phyloP scores from a whole-genome alignment of 2,888 invertebrate genomes.

The Eupsilia transversa region DNA sequence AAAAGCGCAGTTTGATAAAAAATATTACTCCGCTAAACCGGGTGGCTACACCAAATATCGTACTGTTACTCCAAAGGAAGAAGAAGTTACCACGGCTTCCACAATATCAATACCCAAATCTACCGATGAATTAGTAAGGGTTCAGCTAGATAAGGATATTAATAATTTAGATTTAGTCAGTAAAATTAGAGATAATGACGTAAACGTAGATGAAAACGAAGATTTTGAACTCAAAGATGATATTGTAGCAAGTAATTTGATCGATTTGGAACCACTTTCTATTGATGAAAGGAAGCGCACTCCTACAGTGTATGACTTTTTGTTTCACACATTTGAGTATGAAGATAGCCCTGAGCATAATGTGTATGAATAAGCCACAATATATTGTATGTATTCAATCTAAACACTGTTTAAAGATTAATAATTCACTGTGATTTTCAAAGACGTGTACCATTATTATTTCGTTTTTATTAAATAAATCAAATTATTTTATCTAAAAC shows the following conservation, averaged over 20 bases:
- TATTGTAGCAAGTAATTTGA: neutral
- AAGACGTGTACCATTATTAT: neutral
- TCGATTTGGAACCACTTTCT: constrained; percentile 29
- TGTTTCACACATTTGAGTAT: constrained; percentile 46
- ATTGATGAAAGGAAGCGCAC: constrained; percentile 34
- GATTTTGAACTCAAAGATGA: neutral
- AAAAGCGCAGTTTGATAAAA: constrained; percentile 63
- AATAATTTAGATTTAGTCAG: constrained; percentile 39
- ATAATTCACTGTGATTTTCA: constrained; percentile 23
- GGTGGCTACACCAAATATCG: constrained; percentile 47
- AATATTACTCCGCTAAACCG: constrained; percentile 54
- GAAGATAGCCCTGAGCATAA: constrained; percentile 41
- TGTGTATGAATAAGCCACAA: constrained; percentile 50
- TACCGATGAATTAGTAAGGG: constrained; percentile 29
- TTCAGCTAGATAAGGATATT: constrained; percentile 38
- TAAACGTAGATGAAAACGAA: neutral
- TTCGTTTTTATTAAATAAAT: constrained; percentile 28
- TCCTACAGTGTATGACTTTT: constrained; percentile 54
- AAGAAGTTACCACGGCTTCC: constrained; percentile 21
- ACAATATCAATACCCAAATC: constrained; percentile 1
- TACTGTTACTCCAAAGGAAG: constrained; percentile 6
- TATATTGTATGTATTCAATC: neutral
- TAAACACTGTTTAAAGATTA: neutral
- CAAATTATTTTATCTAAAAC: neutral
- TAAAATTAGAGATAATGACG: constrained; percentile 21